phyloP scores from a whole-genome alignment of 2,888 invertebrate genomes.

The Amphimallon solstitiale region DNA sequence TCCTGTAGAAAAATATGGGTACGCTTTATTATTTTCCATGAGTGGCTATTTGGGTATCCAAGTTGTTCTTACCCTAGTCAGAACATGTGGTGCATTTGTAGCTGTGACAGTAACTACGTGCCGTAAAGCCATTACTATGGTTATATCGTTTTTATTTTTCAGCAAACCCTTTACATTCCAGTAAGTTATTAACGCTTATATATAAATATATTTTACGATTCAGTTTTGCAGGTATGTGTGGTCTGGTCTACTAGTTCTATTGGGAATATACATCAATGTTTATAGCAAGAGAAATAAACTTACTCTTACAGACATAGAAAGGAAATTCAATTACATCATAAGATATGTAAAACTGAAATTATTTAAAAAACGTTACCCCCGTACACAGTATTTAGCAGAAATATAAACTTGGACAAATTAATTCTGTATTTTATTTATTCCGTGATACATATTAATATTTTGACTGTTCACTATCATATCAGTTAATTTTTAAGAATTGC shows the following conservation, averaged over 20 bases:
- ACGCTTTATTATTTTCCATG: conserved; percentile 85
- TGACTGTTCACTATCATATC: no score
- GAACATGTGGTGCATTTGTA: conserved; percentile 88
- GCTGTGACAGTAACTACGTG: conserved; percentile 94
- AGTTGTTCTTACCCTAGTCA: conserved; percentile 89
- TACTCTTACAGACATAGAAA: conserved; percentile 55
- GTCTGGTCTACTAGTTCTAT: conserved; percentile 87
- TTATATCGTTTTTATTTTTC: conserved; percentile 92
- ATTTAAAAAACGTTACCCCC: conserved; percentile 37
- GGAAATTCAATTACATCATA: conserved; percentile 51
- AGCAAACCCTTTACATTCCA: conserved; percentile 84
- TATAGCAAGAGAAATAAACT: conserved; percentile 79
- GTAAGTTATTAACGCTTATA: conserved; percentile 68
- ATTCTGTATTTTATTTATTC: background rate
- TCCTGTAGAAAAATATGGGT: conserved; percentile 81
- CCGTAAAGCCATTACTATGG: conserved; percentile 90
- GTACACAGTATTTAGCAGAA: conserved; percentile 37
- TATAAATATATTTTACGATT: conserved; percentile 1
- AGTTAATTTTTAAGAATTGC: no score
- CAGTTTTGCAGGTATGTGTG: conserved; percentile 77
- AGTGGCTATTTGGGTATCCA: conserved; percentile 94
- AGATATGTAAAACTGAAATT: conserved; percentile 63
- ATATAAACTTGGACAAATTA: conserved; percentile 20
- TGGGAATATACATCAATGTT: conserved; percentile 95
- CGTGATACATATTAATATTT: background rate